Conservation (phyloP, 2,113 vertebrate species). For the Recurvirostra avosetta region DNA sequence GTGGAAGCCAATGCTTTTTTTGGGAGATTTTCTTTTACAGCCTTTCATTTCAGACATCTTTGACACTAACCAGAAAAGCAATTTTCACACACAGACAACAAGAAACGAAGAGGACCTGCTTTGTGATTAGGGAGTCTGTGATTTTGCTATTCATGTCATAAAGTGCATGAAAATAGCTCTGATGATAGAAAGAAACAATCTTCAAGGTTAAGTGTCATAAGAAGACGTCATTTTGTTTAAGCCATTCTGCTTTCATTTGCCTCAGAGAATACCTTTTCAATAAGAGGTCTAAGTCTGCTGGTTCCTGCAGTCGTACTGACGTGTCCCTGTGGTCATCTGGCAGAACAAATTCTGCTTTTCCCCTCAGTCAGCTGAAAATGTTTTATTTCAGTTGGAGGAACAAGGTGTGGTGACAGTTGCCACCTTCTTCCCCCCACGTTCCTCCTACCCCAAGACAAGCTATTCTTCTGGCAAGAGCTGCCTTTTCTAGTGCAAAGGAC, state of each 20-base stretch:
- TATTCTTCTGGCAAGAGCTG: neutral
- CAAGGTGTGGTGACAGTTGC: neutral
- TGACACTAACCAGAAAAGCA: neutral
- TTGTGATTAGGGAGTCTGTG: neutral
- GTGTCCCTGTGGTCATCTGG: neutral
- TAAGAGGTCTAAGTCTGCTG: neutral
- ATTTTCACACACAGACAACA: neutral
- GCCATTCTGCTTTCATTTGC: neutral
- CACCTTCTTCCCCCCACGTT: neutral
- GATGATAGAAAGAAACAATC: neutral
- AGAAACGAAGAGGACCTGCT: neutral
- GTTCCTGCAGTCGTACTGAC: rapidly evolving
- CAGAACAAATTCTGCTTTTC: neutral
- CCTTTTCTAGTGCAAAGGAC: neutral
- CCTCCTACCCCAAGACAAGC: neutral
- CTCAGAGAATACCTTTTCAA: neutral
- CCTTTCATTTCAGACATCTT: neutral
- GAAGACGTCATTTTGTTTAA: neutral
- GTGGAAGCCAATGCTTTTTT: neutral
- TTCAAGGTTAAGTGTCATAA: neutral
- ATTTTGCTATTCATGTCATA: neutral
- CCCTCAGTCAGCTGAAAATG: neutral
- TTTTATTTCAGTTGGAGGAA: neutral
- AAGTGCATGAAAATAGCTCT: neutral
- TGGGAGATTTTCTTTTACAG: neutral